A percentile compares a stretch with the other conserved stretches of the same genome.
These are phyloP conservation scores for Diachasmimorpha longicaudata DNA, from an alignment of 1,140 invertebrate genomes.

Conservation along the genomic window DNA sequence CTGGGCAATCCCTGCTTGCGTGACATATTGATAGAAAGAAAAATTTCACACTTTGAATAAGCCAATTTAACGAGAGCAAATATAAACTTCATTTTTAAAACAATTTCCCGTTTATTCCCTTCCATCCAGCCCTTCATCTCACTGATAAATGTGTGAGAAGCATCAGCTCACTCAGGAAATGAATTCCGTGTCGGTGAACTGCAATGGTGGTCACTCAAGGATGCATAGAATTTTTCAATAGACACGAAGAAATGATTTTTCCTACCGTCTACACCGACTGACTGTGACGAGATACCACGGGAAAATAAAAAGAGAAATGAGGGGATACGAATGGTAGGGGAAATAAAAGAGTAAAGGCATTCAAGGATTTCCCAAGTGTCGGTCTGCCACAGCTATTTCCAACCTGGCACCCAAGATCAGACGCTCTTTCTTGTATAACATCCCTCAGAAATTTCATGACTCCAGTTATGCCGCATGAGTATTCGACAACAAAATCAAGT, in stretches of 20 bases:
- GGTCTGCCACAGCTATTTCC: constrained; percentile 4
- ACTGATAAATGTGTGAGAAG: neutral
- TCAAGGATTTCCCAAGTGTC: constrained; percentile 27
- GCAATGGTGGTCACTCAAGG: constrained; percentile 23
- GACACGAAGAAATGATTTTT: constrained; percentile 24
- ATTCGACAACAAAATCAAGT: neutral
- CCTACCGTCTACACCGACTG: neutral
- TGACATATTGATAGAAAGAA: neutral
- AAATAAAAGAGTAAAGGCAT: constrained; percentile 12
- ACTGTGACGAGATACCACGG: constrained; percentile 18
- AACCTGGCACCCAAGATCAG: constrained; percentile 3
- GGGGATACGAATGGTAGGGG: neutral
- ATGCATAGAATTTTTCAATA: constrained; percentile 34
- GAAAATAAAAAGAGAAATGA: neutral
- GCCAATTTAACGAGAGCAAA: neutral
- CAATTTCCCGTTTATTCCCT: neutral
- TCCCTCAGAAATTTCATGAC: constrained; percentile 12
- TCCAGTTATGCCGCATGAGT: neutral
- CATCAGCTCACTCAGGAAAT: constrained; percentile 11
- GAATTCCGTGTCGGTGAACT: neutral
- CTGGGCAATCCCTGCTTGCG: too few relatives aligned
- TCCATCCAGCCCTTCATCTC: neutral
- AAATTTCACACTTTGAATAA: neutral
- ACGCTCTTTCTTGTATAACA: constrained; percentile 13
- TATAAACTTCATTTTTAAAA: neutral